A percentile compares a stretch with the other conserved stretches of the same genome.
phyloP scores from a whole-genome alignment of 64 coral and sea anemone genomes.

The Anthopleura sola region DNA sequence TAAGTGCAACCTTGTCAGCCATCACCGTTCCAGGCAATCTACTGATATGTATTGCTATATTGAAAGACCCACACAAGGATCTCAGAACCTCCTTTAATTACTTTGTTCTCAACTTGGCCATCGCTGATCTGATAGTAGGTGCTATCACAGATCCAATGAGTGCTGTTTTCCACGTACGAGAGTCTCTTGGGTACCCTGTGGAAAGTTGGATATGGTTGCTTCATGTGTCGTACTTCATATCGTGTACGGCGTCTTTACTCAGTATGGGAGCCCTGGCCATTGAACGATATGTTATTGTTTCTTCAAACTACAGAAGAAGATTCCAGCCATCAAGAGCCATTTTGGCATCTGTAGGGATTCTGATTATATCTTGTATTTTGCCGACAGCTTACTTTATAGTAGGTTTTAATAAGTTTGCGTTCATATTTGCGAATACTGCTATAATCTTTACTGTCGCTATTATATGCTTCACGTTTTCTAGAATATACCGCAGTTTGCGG shows the following conservation, averaged over 20 bases:
- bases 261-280: conserved; percentile 72
- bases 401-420: conserved; percentile 58
- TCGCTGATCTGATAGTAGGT: conserved; percentile 54
- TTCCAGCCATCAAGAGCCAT: conserved; percentile 22
- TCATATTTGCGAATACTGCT: conserved; percentile 69
- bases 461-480: conserved; percentile 22
- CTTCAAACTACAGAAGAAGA: conserved; percentile 53
- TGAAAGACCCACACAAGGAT: conserved; percentile 46
- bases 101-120: conserved; percentile 53
- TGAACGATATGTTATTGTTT: conserved; percentile 81
- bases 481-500: conserved; percentile 38
- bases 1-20: conserved; percentile 16
- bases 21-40: conserved; percentile 61
- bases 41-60: conserved; percentile 39
- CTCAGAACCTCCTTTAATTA: conserved; percentile 51
- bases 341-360: conserved; percentile 26
- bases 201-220: conserved; percentile 64
- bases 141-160: conserved; percentile 46
- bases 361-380: conserved; percentile 22
- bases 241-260: conserved; percentile 65
- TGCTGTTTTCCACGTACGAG: conserved; percentile 44
- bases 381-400: conserved; percentile 40
- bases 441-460: conserved; percentile 28
- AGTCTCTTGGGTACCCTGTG: conserved; percentile 58
- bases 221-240: conserved; percentile 74